Evolutionary conservation across 64 coral and sea anemone species (phyloP).

Genomic region (Orbicella faveolata): DNA sequence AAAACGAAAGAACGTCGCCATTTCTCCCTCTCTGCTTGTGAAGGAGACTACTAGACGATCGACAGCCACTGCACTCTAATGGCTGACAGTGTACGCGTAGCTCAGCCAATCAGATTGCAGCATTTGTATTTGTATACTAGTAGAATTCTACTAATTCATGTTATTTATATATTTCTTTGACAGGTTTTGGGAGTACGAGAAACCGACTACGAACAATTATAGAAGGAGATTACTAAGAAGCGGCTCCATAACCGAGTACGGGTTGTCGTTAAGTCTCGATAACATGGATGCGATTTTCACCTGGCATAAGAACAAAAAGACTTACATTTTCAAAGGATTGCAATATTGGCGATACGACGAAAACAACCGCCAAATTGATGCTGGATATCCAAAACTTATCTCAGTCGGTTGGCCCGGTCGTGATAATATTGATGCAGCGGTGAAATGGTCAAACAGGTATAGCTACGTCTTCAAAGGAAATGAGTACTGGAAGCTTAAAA

Average conservation of each 20-base stretch:
- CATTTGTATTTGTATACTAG: too few relatives aligned
- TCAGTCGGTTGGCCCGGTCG: slow-evolving; percentile 15
- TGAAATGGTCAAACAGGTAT: slow-evolving; percentile 53
- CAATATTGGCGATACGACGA: slow-evolving; percentile 77
- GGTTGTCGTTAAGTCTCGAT: not conserved
- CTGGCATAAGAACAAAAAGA: slow-evolving; percentile 55
- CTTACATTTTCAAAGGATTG: slow-evolving; percentile 79
- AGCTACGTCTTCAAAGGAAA: slow-evolving; percentile 74
- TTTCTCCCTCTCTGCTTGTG: too few relatives aligned
- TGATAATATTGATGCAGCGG: slow-evolving; percentile 63
- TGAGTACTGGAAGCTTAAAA: not conserved
- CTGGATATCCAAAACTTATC: slow-evolving; percentile 61
- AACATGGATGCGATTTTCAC: slow-evolving; percentile 69
- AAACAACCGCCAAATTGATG: not conserved
- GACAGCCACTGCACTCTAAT: too few relatives aligned
- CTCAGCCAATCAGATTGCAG: too few relatives aligned
- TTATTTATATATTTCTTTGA: not conserved
- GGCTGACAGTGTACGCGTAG: too few relatives aligned
- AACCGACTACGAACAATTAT: too few relatives aligned
- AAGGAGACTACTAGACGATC: too few relatives aligned
- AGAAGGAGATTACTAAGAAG: not conserved
- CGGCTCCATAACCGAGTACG: not conserved
- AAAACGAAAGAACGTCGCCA: too few relatives aligned
- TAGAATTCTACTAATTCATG: not conserved
- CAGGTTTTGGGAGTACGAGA: slow-evolving; percentile 7